Conservation (phyloP, 1,140 invertebrate species). For the Lepidurus apus region DNA sequence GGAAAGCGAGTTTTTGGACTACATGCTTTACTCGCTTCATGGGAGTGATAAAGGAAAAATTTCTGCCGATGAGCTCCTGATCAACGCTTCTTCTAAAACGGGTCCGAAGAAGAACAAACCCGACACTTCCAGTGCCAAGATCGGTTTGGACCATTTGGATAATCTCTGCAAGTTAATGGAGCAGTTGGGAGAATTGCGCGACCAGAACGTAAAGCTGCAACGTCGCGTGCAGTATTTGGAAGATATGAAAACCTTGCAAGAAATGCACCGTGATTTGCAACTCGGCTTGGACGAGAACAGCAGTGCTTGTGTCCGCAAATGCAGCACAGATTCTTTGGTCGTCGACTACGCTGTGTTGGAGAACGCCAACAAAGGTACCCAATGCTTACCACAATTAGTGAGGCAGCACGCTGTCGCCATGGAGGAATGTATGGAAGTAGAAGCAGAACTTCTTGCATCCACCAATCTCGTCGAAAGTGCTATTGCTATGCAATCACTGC, state of each 20-base stretch:
- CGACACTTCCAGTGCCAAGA: slow-evolving; percentile 38
- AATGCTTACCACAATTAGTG: slow-evolving; percentile 9
- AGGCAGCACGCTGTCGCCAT: slow-evolving; percentile 15
- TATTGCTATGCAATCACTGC: slow-evolving; percentile 5
- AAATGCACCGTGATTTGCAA: slow-evolving; percentile 44
- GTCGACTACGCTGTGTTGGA: slow-evolving; percentile 33
- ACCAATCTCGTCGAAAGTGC: slow-evolving; percentile 34
- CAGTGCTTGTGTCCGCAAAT: slow-evolving; percentile 24
- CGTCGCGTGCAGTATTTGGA: slow-evolving; percentile 65
- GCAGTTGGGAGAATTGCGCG: slow-evolving; percentile 62
- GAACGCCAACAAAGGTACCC: slow-evolving; percentile 31
- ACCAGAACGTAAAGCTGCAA: slow-evolving; percentile 63
- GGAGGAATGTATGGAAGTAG: slow-evolving; percentile 35
- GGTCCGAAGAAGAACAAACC: slow-evolving; percentile 25
- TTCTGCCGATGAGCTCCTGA: not conserved
- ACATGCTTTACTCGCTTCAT: slow-evolving; percentile 42
- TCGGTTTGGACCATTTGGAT: slow-evolving; percentile 66
- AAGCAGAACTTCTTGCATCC: slow-evolving; percentile 23
- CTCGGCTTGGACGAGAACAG: slow-evolving; percentile 25
- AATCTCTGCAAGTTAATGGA: slow-evolving; percentile 67
- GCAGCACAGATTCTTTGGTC: slow-evolving; percentile 34
- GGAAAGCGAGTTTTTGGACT: slow-evolving; percentile 42
- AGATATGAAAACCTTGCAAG: slow-evolving; percentile 60
- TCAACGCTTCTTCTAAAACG: not conserved
- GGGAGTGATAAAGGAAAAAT: slow-evolving; percentile 37